Evolutionary conservation across 2,888 invertebrate genomes (phyloP), one percentile per base, ranked within the genome.

Genomic region (Lithodes maja): DNA sequence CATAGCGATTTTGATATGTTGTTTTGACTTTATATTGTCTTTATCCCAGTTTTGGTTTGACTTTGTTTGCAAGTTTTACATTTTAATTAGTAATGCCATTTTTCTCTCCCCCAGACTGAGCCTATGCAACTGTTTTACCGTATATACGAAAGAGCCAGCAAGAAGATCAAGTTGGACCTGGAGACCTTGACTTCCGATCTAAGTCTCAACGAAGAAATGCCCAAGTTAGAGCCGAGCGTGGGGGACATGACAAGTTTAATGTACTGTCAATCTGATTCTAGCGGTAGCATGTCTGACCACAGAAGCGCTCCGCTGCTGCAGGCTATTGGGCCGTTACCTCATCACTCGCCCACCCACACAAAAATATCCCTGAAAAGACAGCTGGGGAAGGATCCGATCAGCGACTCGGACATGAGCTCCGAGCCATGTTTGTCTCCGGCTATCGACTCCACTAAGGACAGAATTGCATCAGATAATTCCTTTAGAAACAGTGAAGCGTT

Each of bases 101-200:
- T 61, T 12, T 61, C 12, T 61, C 7, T 79, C 12, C 78, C 80
- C 2, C 89, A 89, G 89, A 89, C 83, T 55, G 89, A 89, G 69
- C 89, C 89, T 2, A 52, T 89, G 69, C 82, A 85, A 15, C 78
- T 89, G 53, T 77, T 85, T 33, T 89, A 89, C 71, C 75, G 79
- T 17, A 89, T 89, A 68, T 89, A 89, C 49, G 89, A 89, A 78
- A 82, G 82, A 71, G 85, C 89, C 3, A 89, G 83, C 54, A 89
- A 89, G 52, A 85, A 86, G 52, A 89, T 89, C 85, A 89, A 86
- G 71, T 53, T 89, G 52, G 89, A 89, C 78, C 89, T 85, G 1
- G 89, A 89, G 54, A 52, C 69, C 15, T 85, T 50, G 50, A 68
- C 53, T 33, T 52, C 55, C 50, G 88, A 87, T 52, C 33, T 74